These are phyloP conservation scores for Lophochroa leadbeateri DNA, from an alignment of 2,113 vertebrate genomes.

Conservation along the genomic window DNA sequence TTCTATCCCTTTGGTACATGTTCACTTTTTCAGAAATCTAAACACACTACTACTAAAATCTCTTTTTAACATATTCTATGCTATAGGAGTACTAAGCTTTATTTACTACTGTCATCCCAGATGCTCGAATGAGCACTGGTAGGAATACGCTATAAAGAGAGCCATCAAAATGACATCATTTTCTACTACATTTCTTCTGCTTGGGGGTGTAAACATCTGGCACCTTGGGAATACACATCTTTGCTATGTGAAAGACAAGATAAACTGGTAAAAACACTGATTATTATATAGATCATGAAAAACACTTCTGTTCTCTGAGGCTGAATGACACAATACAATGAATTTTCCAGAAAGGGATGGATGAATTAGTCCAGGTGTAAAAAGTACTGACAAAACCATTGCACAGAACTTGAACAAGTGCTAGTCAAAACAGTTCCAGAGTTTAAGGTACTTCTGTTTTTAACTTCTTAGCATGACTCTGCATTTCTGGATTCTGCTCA, in stretches of 20 bases:
- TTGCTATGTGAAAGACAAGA: neutral
- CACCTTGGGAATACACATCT: neutral
- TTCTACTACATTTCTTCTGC: conserved; percentile 21
- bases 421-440: neutral
- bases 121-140: neutral
- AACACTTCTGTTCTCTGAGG: neutral
- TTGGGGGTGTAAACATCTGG: conserved; percentile 40
- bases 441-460: neutral
- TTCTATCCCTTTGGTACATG: neutral
- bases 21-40: conserved; percentile 2
- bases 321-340: neutral
- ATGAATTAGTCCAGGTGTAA: neutral
- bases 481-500: neutral
- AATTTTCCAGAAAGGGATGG: neutral
- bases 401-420: neutral
- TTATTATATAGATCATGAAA: neutral
- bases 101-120: conserved; percentile 48
- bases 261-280: neutral
- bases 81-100: conserved; percentile 19
- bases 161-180: conserved; percentile 38
- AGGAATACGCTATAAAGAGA: conserved; percentile 31
- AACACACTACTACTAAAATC: conserved; percentile 16
- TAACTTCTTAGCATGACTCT: neutral
- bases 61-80: neutral
- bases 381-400: neutral